Percentiles rank a stretch among this genome's conserved stretches.
phyloP scores from a whole-genome alignment of 2,797 vertebrate genomes.

The Brachyrhaphis roseni region DNA sequence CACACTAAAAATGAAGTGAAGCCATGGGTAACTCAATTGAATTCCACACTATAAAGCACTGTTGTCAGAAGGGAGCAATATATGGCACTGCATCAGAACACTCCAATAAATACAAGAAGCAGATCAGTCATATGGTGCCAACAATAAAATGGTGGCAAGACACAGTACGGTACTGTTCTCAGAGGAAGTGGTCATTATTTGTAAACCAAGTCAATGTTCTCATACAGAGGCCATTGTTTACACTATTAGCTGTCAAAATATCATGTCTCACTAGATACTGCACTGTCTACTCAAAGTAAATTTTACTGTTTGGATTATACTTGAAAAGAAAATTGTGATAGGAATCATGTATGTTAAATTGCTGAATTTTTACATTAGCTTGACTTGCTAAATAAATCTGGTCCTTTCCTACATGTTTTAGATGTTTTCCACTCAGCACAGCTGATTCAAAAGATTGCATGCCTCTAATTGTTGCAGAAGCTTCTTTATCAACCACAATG shows the following conservation, averaged over 20 bases:
- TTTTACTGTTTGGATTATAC: not conserved
- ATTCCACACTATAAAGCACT: conserved; percentile 66
- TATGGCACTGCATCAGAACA: conserved; percentile 53
- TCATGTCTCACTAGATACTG: conserved; percentile 39
- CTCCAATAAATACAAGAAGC: conserved; percentile 72
- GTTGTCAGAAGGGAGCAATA: conserved; percentile 67
- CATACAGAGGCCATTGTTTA: conserved; percentile 20
- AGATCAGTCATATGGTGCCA: conserved; percentile 64
- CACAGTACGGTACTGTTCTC: conserved; percentile 37
- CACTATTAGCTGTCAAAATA: conserved; percentile 45
- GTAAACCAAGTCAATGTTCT: conserved; percentile 39
- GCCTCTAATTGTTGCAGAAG: too few relatives aligned
- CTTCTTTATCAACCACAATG: too few relatives aligned
- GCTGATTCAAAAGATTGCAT: too few relatives aligned
- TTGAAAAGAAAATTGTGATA: not conserved
- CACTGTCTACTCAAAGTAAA: not conserved
- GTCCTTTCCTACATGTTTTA: too few relatives aligned
- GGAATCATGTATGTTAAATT: not conserved
- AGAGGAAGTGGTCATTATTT: conserved; percentile 40
- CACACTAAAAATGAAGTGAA: conserved; percentile 61
- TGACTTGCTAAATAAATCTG: not conserved
- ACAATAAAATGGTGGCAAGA: conserved; percentile 69
- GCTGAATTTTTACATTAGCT: not conserved
- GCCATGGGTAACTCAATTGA: conserved; percentile 67
- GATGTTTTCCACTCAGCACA: too few relatives aligned